These are phyloP conservation scores for Paratrypauchen microcephalus DNA, from an alignment of 2,797 vertebrate genomes.

Conservation along the genomic window DNA sequence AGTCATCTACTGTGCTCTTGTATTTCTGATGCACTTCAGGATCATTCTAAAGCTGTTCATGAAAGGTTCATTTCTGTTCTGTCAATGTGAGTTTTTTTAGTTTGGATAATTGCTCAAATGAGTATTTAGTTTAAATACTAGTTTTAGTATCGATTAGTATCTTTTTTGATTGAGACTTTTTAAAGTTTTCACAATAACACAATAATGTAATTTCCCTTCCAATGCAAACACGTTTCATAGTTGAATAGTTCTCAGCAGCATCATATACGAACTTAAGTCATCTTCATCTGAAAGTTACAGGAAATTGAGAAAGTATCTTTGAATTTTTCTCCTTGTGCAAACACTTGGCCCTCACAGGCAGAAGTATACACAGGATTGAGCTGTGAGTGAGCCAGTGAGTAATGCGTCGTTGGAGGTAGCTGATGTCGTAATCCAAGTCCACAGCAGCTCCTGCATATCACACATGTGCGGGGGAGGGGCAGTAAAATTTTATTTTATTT, in stretches of 20 bases:
- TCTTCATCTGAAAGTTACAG: background rate
- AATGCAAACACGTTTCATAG: background rate
- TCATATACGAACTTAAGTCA: background rate
- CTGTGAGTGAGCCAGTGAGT: conserved; percentile 76
- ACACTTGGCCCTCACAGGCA: conserved; percentile 24
- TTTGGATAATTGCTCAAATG: no score
- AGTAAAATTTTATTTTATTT: conserved; percentile 39
- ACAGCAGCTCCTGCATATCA: conserved; percentile 63
- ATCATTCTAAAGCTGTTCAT: no score
- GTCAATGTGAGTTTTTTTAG: no score
- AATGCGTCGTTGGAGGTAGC: conserved; percentile 76
- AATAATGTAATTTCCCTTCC: background rate
- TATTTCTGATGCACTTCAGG: no score
- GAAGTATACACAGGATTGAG: conserved; percentile 25
- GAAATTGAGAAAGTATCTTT: conserved; percentile 18
- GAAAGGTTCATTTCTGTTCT: no score
- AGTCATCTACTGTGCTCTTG: no score
- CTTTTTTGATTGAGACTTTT: background rate
- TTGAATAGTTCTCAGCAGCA: background rate
- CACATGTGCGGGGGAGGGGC: conserved; percentile 29
- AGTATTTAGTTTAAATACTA: no score
- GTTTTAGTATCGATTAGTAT: no score
- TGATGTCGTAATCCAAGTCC: conserved; percentile 75
- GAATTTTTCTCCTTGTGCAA: conserved; percentile 48
- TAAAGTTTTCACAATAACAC: background rate